phyloP scores from a whole-genome alignment of 2,888 invertebrate species.

The Drosophila anomalipes region DNA sequence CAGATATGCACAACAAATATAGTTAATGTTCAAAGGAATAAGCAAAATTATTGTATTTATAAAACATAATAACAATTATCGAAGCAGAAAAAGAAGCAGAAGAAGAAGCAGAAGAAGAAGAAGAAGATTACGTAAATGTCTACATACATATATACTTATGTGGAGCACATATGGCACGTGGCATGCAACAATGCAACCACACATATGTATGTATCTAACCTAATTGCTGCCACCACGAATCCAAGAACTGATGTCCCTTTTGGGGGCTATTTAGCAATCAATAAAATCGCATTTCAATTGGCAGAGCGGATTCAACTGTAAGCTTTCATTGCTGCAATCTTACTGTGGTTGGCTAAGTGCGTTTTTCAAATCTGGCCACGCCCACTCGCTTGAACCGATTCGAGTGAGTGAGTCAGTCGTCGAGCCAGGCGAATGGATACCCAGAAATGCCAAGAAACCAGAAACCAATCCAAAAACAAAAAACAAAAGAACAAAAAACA shows the following conservation, averaged over 20 bases:
- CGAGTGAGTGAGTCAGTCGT: neutral
- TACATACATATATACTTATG: neutral
- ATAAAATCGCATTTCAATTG: constrained; percentile 43
- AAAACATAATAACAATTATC: neutral
- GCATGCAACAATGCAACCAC: neutral
- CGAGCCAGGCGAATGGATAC: neutral
- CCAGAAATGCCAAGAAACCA: constrained; percentile 10
- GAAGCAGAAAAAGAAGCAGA: neutral
- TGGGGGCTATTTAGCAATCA: constrained; percentile 21
- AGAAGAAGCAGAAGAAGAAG: neutral
- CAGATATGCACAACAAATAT: neutral
- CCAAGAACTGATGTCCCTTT: neutral
- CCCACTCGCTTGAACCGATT: constrained; percentile 11
- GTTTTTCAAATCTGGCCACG: constrained; percentile 11
- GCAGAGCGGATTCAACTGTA: constrained; percentile 40
- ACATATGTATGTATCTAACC: neutral
- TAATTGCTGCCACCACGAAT: neutral
- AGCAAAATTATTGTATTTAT: too few relatives aligned
- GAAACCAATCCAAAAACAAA: constrained; percentile 18
- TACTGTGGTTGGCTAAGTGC: neutral
- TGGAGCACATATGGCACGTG: neutral
- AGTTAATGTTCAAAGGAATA: neutral
- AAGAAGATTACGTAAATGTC: neutral
- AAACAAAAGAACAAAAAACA: constrained; percentile 10
- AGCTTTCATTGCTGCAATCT: constrained; percentile 48